Base-by-base conservation (phyloP, 2,888 invertebrate species). In the Scaptomyza polygonia region DNA sequence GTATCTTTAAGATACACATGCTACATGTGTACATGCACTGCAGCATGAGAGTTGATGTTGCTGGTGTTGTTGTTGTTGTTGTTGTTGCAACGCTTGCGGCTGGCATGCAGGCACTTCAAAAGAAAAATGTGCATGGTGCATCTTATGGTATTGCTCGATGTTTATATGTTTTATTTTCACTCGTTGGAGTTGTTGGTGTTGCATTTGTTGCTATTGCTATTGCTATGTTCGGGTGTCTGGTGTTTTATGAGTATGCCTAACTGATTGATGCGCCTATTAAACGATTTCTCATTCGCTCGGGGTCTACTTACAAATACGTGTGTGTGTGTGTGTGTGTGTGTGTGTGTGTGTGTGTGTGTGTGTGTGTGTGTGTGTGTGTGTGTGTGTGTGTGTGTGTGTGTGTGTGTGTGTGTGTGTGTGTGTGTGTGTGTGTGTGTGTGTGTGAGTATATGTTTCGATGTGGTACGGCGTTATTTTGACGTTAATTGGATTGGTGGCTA, bases 231-330 rank as follows among this genome's bases (percentile, higher is more conserved):
- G 51, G 57, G 52, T 72, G 69, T 68, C 74, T 68, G 71, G 75
- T 83, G 79, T 79, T 86, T 86, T 86, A 80, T 82, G 84, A 74
- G 77, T 72, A 72, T 76, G 71, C 70, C 79, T 63, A 72, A 67
- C 84, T 84, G 84, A 85, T 86, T 85, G 85, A 85, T 85, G 84
- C 74, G 76, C 75, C 85, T 82, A 85, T 87, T 82, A 82, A 82
- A 82, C 82, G 82, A 82, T 76, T 86, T 77, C 67, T 72, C 86
- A 65, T 63, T 72, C 73, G 66, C 73, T 72, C 58, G 54, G 44
- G 61, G 57, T 63, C 59, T 61, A 53, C 74, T 58, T 67, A 67
- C 54, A 56, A 48, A 52, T 29, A 9, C 36, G 51, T 53, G 43
- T 45, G 45, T 65, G 63, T 21, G n/a, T 34, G 12, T 49, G 8